Base-by-base conservation (phyloP, 1,140 invertebrate species). In the Drosophila ercepeae region DNA sequence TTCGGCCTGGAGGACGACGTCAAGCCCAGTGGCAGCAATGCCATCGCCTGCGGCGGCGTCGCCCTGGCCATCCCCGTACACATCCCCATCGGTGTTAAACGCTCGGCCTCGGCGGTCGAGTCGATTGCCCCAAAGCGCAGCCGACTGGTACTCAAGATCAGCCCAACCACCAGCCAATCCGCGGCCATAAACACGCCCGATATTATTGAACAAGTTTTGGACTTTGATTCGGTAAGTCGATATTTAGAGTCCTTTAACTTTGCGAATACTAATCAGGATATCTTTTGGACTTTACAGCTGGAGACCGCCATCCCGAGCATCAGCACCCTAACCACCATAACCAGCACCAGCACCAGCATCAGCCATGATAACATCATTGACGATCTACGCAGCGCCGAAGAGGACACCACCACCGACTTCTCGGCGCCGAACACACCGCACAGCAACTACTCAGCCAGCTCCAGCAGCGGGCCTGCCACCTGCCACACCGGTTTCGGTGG, bases 381-480 rank as follows among this genome's bases (percentile, higher is more conserved):
- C 61, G 65, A 81, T 21, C 61, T 82, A 3, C 69, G 42, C 49
- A 83, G 46, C 32, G 50, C 36, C 21, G 83, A 89, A 21, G 78
- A 88, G 16, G 79, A 72, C 53, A 70, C 61, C 52, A 36, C 74
- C 69, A 68, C 19, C 50, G 75, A 90, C 48, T 70, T 75, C 64
- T 79, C 83, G 16, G 51, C 76, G 32, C 89, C 89, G 1, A 72
- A 72, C 41, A 90, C 89, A 4, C 89, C 89, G 16, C 58, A 69
- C 13, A 90, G 88, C 53, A 45, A 44, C 8, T 70, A 74, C 29
- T 86, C 78, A 18, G 53, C 42, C 21, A 71, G 44, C 46, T 77
- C 69, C n/a, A 70, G 63, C 5, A 45, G 51, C 42, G 57, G 51
- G 5, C 39, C 60, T 14, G 13, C 64, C 27, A 74, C 89, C 44